A percentile compares a stretch with the other conserved stretches of the same genome.
phyloP scores from a whole-genome alignment of 2,113 vertebrate genomes.

The Trichechus manatus region DNA sequence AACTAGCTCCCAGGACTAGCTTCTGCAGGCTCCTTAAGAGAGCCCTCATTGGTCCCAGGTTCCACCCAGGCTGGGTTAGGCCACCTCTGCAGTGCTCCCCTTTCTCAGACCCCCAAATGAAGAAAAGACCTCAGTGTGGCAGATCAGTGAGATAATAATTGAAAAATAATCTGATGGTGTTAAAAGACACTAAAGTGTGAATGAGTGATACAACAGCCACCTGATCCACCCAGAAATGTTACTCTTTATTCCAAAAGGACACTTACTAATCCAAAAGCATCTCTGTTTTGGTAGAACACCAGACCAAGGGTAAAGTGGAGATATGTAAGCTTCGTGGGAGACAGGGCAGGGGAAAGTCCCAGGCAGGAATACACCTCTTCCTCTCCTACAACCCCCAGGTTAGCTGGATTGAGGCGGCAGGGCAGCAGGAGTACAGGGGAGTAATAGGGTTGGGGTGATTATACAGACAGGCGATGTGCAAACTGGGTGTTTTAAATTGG shows the following conservation, averaged over 20 bases:
- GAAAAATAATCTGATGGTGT: neutral
- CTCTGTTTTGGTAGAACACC: neutral
- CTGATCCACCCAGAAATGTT: neutral
- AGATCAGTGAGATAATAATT: neutral
- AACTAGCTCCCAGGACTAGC: neutral
- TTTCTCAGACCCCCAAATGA: neutral
- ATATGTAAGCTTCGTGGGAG: neutral
- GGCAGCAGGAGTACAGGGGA: neutral
- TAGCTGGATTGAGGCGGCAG: neutral
- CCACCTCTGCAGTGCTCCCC: neutral
- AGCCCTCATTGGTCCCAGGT: neutral
- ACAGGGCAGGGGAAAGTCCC: neutral
- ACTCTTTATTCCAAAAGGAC: neutral
- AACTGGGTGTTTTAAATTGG: neutral
- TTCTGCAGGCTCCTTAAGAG: neutral
- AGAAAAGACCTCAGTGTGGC: neutral
- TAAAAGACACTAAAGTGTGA: slow-evolving; percentile 27
- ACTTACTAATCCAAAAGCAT: neutral
- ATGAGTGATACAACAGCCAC: neutral
- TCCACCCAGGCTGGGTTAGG: neutral
- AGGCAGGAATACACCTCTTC: neutral
- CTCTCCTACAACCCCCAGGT: neutral
- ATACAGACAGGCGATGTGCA: neutral
- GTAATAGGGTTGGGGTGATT: neutral
- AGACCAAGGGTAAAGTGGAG: neutral